Conservation (phyloP, 2,888 invertebrate genomes). For the Sympetrum striolatum region DNA sequence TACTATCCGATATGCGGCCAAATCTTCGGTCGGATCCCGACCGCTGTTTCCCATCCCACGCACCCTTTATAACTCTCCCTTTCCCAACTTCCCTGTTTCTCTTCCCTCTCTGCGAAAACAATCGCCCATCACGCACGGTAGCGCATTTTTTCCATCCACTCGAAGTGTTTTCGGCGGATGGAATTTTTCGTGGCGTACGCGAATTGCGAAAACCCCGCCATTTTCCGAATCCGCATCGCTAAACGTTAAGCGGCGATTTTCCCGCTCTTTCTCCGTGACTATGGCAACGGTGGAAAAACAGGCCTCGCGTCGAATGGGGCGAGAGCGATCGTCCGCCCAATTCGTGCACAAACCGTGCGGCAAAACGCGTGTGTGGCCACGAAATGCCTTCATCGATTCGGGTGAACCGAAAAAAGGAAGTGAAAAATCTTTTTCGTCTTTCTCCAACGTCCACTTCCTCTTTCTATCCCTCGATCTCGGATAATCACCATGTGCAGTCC, state of each 20-base stretch:
- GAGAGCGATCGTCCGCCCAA: no score
- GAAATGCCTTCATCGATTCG: no score
- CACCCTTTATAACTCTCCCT: neutral
- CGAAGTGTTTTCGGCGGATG: neutral
- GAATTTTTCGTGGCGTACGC: neutral
- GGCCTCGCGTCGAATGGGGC: no score
- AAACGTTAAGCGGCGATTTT: no score
- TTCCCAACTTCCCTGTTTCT: neutral
- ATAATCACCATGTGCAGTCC: no score
- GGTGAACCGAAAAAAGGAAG: no score
- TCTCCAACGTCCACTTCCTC: neutral
- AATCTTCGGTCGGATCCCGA: neutral
- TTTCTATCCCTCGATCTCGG: neutral
- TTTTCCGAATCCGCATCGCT: neutral
- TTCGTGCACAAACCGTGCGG: no score
- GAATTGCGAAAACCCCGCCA: neutral
- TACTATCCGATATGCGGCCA: neutral
- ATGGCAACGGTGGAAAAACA: no score
- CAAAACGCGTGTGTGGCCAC: no score
- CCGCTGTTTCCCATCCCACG: neutral
- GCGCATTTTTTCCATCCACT: neutral
- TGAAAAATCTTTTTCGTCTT: neutral
- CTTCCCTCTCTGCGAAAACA: neutral
- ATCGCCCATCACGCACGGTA: neutral
- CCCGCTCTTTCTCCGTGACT: no score